Conservation (phyloP, 2,113 vertebrate genomes). For the Toxotes jaculatrix region DNA sequence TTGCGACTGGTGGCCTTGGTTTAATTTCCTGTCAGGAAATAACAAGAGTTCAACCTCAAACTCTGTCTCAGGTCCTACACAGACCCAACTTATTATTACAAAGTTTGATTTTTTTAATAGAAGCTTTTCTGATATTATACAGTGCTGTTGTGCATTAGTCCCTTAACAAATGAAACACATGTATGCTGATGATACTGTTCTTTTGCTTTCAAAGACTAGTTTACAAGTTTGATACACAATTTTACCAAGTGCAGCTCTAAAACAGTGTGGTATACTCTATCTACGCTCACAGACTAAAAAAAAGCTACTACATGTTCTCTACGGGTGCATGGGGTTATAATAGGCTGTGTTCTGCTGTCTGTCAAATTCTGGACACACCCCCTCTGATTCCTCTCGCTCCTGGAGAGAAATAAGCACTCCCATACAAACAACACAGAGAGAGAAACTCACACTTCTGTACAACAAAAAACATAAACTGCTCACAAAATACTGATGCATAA, state of each 20-base stretch:
- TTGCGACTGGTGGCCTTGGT: not conserved
- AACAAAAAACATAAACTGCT: conserved; percentile 31
- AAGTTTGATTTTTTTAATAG: too few species aligned
- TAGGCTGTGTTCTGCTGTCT: conserved; percentile 49
- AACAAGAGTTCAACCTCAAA: not conserved
- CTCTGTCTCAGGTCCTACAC: too few species aligned
- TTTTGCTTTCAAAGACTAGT: not conserved
- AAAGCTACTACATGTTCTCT: conserved; percentile 38
- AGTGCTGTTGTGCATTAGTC: too few species aligned
- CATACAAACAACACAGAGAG: conserved; percentile 53
- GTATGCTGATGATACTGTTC: not conserved
- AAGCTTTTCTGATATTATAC: too few species aligned
- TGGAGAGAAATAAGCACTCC: not conserved
- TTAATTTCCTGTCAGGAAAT: not conserved
- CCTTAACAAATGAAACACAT: not conserved
- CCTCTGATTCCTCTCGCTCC: not conserved
- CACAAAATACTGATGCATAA: conserved; percentile 1
- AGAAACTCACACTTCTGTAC: conserved; percentile 49
- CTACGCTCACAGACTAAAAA: conserved; percentile 18
- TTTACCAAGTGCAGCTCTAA: conserved; percentile 56
- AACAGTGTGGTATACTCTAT: not conserved
- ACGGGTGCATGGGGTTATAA: conserved; percentile 25
- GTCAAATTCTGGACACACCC: conserved; percentile 53
- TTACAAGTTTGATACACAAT: conserved; percentile 3
- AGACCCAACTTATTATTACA: too few species aligned